These are phyloP conservation scores for Cerastis leucographa DNA, from an alignment of 2,888 invertebrate genomes.

Conservation along the genomic window DNA sequence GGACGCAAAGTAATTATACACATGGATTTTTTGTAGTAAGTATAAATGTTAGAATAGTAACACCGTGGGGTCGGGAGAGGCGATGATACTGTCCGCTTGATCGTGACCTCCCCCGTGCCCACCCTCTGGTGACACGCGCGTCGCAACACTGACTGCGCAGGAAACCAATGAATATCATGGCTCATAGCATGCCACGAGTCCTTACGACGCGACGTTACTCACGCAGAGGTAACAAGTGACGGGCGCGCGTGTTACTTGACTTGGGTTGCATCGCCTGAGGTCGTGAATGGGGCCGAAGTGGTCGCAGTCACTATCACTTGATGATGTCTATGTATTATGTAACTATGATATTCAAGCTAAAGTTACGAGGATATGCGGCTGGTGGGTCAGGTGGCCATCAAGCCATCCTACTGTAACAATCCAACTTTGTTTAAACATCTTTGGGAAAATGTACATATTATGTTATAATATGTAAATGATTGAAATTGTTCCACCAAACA, in stretches of 20 bases:
- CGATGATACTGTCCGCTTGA: neutral
- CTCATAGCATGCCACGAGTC: neutral
- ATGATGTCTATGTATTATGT: neutral
- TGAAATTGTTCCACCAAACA: neutral
- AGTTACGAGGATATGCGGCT: neutral
- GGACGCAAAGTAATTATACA: conserved; percentile 87
- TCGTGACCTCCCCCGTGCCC: neutral
- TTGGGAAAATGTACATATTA: neutral
- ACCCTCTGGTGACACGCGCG: neutral
- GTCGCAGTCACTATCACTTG: neutral
- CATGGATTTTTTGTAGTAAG: conserved; percentile 67
- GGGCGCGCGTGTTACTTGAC: neutral
- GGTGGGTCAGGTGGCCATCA: neutral
- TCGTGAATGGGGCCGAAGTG: neutral
- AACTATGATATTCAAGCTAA: neutral
- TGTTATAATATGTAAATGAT: neutral
- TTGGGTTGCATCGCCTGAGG: neutral
- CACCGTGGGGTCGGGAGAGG: neutral
- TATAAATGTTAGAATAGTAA: conserved; percentile 60
- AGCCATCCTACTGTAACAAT: neutral
- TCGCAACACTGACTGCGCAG: neutral
- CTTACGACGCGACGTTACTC: neutral
- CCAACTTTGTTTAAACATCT: neutral
- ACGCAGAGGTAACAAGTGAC: neutral
- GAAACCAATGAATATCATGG: neutral